Conservation (phyloP, 2,113 vertebrate species). For the Hiodon alosoides region DNA sequence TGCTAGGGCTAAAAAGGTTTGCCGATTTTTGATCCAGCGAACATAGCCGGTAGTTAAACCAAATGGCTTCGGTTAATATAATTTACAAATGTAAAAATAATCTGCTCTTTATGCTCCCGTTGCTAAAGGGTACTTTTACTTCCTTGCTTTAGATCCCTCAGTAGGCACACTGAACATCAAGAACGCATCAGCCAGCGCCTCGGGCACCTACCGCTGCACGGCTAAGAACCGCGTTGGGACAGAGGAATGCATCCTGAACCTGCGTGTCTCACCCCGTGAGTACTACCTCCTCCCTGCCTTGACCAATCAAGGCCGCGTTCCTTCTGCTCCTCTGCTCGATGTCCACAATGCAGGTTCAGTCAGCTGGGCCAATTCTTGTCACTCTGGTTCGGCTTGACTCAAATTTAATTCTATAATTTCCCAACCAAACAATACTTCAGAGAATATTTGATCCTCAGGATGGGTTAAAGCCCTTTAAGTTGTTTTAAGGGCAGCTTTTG, state of each 20-base stretch:
- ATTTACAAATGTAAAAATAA: no score
- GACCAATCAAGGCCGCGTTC: neutral
- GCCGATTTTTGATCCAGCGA: no score
- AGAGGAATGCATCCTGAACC: conserved; percentile 73
- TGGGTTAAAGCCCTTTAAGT: no score
- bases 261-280: conserved; percentile 82
- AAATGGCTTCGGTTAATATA: no score
- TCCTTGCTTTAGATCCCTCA: conserved; percentile 60
- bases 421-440: no score
- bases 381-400: neutral
- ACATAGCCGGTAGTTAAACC: no score
- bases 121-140: neutral
- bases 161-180: conserved; percentile 71
- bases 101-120: neutral
- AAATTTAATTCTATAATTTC: no score
- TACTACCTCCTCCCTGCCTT: conserved; percentile 30
- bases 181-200: conserved; percentile 74
- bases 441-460: no score
- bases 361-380: no score
- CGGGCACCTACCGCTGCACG: conserved; percentile 77
- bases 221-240: conserved; percentile 74
- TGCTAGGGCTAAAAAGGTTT: no score
- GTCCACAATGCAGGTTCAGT: neutral
- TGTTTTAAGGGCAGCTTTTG: no score
- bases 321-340: neutral